These are phyloP conservation scores for Conomelus anceps DNA, from an alignment of 2,888 invertebrate species.

Conservation along the genomic window DNA sequence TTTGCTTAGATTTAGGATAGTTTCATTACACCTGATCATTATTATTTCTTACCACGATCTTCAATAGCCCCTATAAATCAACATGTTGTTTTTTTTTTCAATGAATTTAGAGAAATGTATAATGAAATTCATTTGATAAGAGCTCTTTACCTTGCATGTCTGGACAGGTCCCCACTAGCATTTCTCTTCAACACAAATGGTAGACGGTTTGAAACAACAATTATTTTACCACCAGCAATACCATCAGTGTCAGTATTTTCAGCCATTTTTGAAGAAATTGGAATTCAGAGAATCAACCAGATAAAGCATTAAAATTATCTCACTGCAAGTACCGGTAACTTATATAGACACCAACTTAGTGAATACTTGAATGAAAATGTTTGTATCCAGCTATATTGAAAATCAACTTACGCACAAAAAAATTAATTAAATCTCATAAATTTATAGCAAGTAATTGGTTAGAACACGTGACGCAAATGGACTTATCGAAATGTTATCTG, in stretches of 20 bases:
- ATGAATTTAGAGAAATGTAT: background rate
- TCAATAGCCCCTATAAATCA: no score
- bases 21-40: background rate
- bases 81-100: no score
- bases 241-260: background rate
- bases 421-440: background rate
- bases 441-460: background rate
- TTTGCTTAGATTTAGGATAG: constrained; percentile 11
- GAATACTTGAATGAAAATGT: background rate
- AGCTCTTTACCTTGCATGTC: constrained; percentile 75
- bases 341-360: background rate
- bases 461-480: background rate
- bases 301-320: background rate
- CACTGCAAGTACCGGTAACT: background rate
- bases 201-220: constrained; percentile 84
- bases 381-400: background rate
- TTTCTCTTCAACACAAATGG: constrained; percentile 78
- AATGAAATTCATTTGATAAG: background rate
- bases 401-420: background rate
- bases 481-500: background rate
- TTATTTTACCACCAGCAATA: constrained; percentile 52
- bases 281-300: no score
- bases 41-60: background rate
- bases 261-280: background rate
- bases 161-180: constrained; percentile 62